Percentiles rank a stretch among this genome's conserved stretches.
Evolutionary conservation across 1,140 invertebrate species (phyloP).

Genomic region (Trichomalopsis sarcophagae): DNA sequence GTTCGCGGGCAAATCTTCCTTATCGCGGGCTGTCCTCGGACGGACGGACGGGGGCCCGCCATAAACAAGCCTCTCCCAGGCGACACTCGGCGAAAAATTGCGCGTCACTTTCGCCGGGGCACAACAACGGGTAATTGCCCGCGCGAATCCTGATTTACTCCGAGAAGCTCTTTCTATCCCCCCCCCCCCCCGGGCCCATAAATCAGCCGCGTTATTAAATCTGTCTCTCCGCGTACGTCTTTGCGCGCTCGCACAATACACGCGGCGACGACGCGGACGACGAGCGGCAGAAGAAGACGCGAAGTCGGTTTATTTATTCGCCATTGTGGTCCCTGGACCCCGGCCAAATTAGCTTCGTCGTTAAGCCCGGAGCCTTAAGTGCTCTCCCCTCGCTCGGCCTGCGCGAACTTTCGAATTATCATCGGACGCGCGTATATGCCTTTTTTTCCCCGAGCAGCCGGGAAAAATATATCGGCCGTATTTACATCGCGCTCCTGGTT

Average conservation of each 20-base stretch:
- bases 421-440: neutral
- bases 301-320: constrained; percentile 13
- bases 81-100: neutral
- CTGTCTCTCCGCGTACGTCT: neutral
- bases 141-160: constrained; percentile 45
- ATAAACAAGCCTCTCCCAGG: too few species aligned
- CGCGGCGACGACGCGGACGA: neutral
- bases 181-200: neutral
- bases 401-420: neutral
- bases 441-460: neutral
- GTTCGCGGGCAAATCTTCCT: too few species aligned
- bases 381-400: neutral
- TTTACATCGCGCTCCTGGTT: neutral
- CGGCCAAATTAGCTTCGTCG: constrained; percentile 47
- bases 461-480: neutral
- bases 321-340: neutral
- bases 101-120: neutral
- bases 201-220: constrained; percentile 47
- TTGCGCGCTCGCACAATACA: neutral
- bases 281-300: neutral
- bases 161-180: neutral
- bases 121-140: constrained; percentile 17
- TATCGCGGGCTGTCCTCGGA: too few species aligned
- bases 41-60: too few species aligned
- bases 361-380: constrained; percentile 14